A percentile compares a stretch with the other conserved stretches of the same genome.
phyloP scores from a whole-genome alignment of 2,113 vertebrate genomes.

The Ifrita kowaldi region DNA sequence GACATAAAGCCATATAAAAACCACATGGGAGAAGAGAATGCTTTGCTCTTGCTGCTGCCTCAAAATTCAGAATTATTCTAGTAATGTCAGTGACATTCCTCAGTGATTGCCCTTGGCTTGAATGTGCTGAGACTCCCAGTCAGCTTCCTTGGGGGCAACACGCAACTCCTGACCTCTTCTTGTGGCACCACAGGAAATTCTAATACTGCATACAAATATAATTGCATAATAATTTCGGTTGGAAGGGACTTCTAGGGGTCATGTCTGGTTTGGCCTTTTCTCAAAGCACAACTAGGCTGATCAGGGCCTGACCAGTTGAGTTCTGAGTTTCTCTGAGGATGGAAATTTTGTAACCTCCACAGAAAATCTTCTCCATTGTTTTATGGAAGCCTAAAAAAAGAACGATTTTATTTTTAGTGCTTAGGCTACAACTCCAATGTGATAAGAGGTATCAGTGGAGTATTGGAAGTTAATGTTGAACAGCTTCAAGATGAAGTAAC shows the following conservation, averaged over 20 bases:
- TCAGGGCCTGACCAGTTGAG: not conserved
- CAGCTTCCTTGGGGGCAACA: not conserved
- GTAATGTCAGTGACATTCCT: not conserved
- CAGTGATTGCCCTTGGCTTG: not conserved
- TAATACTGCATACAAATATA: not conserved
- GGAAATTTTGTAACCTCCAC: not conserved
- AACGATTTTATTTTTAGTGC: not conserved
- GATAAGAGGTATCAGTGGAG: not conserved
- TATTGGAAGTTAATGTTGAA: not conserved
- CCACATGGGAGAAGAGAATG: not conserved
- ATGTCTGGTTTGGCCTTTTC: not conserved
- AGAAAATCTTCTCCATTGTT: not conserved
- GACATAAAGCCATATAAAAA: not conserved
- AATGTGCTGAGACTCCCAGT: not conserved
- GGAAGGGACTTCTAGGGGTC: not conserved
- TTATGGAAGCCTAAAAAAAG: not conserved
- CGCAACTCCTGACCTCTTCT: not conserved
- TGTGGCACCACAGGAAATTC: not conserved
- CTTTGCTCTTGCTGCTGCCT: not conserved
- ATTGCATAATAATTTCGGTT: not conserved
- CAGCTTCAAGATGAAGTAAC: not conserved
- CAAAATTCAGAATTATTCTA: not conserved
- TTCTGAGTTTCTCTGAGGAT: not conserved
- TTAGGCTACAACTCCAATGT: not conserved
- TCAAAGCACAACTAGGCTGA: not conserved